Conservation (phyloP, 1,140 invertebrate genomes). For the Drosophila ogumai region DNA sequence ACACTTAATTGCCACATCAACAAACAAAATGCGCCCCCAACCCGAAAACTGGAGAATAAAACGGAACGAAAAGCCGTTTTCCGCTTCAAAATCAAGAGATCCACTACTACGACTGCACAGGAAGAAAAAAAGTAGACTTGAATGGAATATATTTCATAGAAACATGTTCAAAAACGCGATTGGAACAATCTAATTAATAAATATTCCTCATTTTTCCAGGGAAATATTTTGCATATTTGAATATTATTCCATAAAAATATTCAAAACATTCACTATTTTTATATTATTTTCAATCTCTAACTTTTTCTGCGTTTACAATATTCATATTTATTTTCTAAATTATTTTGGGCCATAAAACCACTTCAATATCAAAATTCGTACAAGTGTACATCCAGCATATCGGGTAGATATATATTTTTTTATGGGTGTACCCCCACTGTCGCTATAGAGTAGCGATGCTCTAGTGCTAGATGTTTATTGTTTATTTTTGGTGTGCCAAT, state of each 20-base stretch:
- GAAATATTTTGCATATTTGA: neutral
- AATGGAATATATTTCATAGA: too few relatives aligned
- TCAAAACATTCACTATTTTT: too few relatives aligned
- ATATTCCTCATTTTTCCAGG: neutral
- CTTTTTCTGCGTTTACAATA: too few relatives aligned
- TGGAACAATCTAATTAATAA: too few relatives aligned
- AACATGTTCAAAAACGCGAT: neutral
- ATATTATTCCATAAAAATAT: too few relatives aligned
- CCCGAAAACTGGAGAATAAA: constrained; percentile 30
- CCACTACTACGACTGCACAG: neutral
- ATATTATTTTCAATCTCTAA: too few relatives aligned
- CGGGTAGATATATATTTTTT: constrained; percentile 1
- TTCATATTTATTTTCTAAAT: too few relatives aligned
- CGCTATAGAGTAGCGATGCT: constrained; percentile 56
- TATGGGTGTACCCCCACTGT: constrained; percentile 6
- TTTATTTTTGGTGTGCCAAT: constrained; percentile 77
- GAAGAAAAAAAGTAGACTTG: neutral
- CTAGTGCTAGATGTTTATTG: constrained; percentile 63
- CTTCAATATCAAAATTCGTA: too few relatives aligned
- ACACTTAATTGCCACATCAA: constrained; percentile 58
- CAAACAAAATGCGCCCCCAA: constrained; percentile 41
- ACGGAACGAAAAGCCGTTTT: constrained; percentile 43
- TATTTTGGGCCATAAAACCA: too few relatives aligned
- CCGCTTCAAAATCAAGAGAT: constrained; percentile 29
- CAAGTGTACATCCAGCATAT: constrained; percentile 4